Conservation (phyloP, 2,113 vertebrate species). For the Acanthochromis polyacanthus region DNA sequence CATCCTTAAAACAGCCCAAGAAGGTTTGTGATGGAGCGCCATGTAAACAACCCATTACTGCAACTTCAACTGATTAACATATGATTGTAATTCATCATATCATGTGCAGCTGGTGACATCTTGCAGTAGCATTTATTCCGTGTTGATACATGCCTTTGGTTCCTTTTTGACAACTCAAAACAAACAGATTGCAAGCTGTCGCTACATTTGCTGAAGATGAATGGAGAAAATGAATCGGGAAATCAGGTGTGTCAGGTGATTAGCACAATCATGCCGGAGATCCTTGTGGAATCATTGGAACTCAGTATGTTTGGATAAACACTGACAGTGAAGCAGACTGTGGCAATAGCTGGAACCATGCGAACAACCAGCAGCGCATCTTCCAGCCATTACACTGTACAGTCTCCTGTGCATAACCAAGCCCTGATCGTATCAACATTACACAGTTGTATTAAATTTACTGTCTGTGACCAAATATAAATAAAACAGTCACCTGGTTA, state of each 20-base stretch:
- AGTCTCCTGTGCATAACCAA: constrained; percentile 7
- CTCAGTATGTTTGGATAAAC: constrained; percentile 58
- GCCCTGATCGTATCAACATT: constrained; percentile 2
- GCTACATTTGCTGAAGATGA: constrained; percentile 70
- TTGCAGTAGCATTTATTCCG: constrained; percentile 76
- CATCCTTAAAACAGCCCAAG: constrained; percentile 65
- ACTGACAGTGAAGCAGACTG: constrained; percentile 39
- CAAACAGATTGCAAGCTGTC: constrained; percentile 81
- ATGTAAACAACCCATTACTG: constrained; percentile 81
- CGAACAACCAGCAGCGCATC: constrained; percentile 1
- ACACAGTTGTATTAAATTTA: constrained; percentile 5
- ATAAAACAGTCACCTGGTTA: constrained; percentile 17
- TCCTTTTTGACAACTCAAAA: constrained; percentile 78
- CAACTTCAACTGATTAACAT: constrained; percentile 81
- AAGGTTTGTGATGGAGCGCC: constrained; percentile 67
- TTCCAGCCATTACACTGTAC: neutral
- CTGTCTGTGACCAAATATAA: constrained; percentile 5
- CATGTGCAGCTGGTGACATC: constrained; percentile 81
- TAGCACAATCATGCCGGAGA: constrained; percentile 66
- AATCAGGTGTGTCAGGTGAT: constrained; percentile 82
- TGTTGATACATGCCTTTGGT: constrained; percentile 80
- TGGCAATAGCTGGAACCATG: neutral
- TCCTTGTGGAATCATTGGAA: constrained; percentile 57
- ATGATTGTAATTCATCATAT: constrained; percentile 84
- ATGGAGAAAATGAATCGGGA: constrained; percentile 71